phyloP scores from a whole-genome alignment of 2,888 invertebrate species.

The Andrena flavipes region DNA sequence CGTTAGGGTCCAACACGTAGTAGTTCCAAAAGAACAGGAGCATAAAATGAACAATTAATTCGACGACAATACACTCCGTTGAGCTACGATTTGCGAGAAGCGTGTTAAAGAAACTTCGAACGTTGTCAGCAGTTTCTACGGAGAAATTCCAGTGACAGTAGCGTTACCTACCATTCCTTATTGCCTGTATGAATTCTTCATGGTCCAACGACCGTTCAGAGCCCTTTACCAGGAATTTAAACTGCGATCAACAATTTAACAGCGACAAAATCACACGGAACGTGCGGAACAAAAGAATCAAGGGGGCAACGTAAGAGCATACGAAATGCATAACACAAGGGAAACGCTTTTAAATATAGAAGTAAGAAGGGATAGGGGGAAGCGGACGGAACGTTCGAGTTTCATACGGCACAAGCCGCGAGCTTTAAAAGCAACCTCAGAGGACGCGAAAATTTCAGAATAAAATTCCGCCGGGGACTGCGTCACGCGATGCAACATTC shows the following conservation, averaged over 20 bases:
- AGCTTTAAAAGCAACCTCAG: constrained; percentile 65
- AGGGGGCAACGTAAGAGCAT: constrained; percentile 24
- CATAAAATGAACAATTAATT: too few relatives aligned
- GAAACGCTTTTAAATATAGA: constrained; percentile 51
- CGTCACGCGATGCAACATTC: constrained; percentile 74
- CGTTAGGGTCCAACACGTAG: too few relatives aligned
- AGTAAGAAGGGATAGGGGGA: constrained; percentile 10
- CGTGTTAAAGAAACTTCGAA: neutral
- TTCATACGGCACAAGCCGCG: constrained; percentile 61
- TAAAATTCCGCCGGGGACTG: constrained; percentile 66
- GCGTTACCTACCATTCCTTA: neutral
- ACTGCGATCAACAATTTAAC: constrained; percentile 42
- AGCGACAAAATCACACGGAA: constrained; percentile 41
- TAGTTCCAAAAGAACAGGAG: too few relatives aligned
- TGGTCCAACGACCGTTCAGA: neutral
- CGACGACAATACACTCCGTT: too few relatives aligned
- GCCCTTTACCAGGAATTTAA: constrained; percentile 24
- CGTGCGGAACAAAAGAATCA: constrained; percentile 9
- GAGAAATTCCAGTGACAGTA: neutral
- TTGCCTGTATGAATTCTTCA: constrained; percentile 21
- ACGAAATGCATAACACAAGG: constrained; percentile 45
- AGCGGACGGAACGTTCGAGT: constrained; percentile 53
- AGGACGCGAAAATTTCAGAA: constrained; percentile 65
- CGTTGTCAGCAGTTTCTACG: neutral
- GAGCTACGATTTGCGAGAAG: neutral